Conservation (phyloP, 37 sponge, comb jelly and placozoan species). For the Agelas oroides region DNA sequence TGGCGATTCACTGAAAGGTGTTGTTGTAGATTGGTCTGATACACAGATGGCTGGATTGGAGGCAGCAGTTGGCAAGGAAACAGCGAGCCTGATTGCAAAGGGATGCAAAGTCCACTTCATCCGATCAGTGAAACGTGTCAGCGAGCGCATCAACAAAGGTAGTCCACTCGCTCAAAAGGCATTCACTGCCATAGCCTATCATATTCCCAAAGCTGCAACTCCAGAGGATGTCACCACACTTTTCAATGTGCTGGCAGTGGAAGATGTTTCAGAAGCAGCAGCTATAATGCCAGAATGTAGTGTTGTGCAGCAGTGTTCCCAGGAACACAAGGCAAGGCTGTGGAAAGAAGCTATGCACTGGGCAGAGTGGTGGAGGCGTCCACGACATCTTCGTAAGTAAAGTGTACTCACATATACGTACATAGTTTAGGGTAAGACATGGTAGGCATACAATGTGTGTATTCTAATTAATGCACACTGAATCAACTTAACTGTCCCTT, state of each 20-base stretch:
- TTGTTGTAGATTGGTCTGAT: constrained; percentile 48
- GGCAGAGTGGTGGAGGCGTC: constrained; percentile 39
- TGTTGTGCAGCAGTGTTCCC: constrained; percentile 1
- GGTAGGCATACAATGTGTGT: neutral
- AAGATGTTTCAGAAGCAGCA: constrained; percentile 2
- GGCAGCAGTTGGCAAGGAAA: constrained; percentile 41
- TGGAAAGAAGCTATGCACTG: constrained; percentile 21
- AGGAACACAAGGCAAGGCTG: neutral
- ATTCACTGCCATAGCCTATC: constrained; percentile 41
- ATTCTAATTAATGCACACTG: neutral
- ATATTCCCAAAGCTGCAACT: constrained; percentile 1
- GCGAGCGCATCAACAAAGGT: constrained; percentile 31
- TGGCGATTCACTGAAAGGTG: constrained; percentile 43
- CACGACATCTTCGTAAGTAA: constrained; percentile 9
- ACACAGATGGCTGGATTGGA: constrained; percentile 22
- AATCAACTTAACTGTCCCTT: neutral
- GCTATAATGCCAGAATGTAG: neutral
- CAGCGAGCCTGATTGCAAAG: constrained; percentile 18
- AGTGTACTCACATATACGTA: neutral
- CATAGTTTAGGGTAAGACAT: neutral
- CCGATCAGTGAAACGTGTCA: constrained; percentile 27
- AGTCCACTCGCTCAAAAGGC: constrained; percentile 19
- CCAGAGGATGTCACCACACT: constrained; percentile 1
- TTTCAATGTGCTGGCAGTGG: constrained; percentile 15
- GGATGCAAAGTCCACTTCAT: constrained; percentile 39